Evolutionary conservation across 1,140 invertebrate genomes (phyloP).

Genomic region (Brachionus calyciflorus): DNA sequence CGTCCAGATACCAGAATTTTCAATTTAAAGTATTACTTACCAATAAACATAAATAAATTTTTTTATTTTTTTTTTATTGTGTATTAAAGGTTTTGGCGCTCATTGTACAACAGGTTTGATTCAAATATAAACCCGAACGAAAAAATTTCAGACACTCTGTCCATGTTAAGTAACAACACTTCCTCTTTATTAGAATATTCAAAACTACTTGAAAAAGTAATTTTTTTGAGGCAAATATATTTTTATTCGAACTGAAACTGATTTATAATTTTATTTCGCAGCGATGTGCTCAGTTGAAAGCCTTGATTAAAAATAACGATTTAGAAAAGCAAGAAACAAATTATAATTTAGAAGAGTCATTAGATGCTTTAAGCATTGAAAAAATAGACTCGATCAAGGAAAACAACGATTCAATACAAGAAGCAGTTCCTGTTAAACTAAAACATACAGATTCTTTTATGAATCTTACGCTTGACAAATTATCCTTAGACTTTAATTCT

Average conservation of each 20-base stretch:
- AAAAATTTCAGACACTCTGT: conserved; percentile 76
- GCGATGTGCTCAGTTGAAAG: background rate
- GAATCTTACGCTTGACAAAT: background rate
- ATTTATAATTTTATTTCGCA: background rate
- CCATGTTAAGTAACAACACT: conserved; percentile 61
- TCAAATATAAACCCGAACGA: conserved; percentile 90
- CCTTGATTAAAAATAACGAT: conserved; percentile 64
- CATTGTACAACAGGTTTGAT: conserved; percentile 94
- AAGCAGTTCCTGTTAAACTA: background rate
- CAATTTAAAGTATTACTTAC: conserved; percentile 75
- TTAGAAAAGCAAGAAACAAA: background rate
- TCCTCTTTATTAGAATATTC: conserved; percentile 11
- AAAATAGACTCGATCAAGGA: background rate
- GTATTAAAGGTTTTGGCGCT: conserved; percentile 86
- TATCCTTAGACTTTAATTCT: background rate
- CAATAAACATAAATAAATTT: background rate
- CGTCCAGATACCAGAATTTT: conserved; percentile 81
- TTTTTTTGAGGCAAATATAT: no score
- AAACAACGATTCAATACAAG: no score
- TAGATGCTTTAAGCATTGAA: no score
- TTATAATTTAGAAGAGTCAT: background rate
- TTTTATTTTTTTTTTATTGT: conserved; percentile 45
- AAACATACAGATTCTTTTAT: no score
- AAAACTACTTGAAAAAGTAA: conserved; percentile 17
- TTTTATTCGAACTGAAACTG: background rate